Evolutionary conservation across 2,113 vertebrate species (phyloP), one percentile per base, ranked within the genome.

Genomic region (Hemiprocne comata): DNA sequence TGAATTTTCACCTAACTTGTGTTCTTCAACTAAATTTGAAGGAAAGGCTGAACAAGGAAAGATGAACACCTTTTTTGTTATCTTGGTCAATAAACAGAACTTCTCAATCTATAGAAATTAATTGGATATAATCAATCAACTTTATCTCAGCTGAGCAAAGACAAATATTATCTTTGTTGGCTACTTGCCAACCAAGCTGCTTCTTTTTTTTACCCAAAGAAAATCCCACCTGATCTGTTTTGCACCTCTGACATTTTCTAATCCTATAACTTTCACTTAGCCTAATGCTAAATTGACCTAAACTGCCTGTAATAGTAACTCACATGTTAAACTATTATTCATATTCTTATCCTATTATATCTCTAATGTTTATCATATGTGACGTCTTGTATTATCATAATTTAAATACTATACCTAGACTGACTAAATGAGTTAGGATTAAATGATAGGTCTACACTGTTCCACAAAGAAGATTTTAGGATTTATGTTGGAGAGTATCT

Each of bases 221-320:
- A 87, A 83, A 23, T 80, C 26, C 18, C 53, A 60, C 34, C 29
- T 95, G 12, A 53, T 67, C 50, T 74, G 33, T 67, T 33, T 87
- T 66, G 9, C 15, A 71, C 51, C 42, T 86, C 57, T 90, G 83
- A 78, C 48, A 67, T 93, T 86, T 93, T 28, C 53, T 95, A 76
- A 81, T 87, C 66, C 51, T 81, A 2, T 78, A 90, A 84, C 16
- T 95, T 94, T 73, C 87, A 85, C 60, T 90, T 90, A 86, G 17
- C 16, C 33, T 77, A 81, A 77, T 88, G 70, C 31, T 77, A 92
- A 92, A 86, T 70, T 93, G 75, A 77, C 51, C 38, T 84, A 93
- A 91, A 74, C 38, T 78, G 51, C 17, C 55, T 90, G 44, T 94
- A 93, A 90, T 74, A 73, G 66, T 75, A 92, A 25, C 67, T 83